Evolutionary conservation across 2,113 vertebrate genomes (phyloP).

Genomic region (Psammodynastes pulverulentus): DNA sequence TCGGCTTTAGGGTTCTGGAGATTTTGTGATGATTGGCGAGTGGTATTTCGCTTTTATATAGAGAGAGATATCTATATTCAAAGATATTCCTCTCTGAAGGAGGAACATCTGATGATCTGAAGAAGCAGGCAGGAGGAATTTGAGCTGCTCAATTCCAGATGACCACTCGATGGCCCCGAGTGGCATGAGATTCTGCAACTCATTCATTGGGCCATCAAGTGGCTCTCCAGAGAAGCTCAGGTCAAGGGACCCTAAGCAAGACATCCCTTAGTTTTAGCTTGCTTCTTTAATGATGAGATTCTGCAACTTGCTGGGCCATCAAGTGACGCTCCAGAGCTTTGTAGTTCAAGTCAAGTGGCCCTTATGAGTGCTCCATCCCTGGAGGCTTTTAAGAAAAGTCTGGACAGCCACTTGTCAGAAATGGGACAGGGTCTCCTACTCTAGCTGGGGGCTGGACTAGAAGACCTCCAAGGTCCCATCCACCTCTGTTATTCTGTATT

Average conservation of each 20-base stretch:
- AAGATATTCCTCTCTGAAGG: no score
- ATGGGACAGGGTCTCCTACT: neutral
- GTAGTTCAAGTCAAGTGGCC: neutral
- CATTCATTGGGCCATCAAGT: neutral
- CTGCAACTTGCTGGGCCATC: neutral
- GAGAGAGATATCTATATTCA: neutral
- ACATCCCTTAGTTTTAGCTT: neutral
- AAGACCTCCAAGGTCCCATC: neutral
- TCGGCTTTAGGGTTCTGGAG: no score
- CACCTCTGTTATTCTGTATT: neutral
- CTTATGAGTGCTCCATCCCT: neutral
- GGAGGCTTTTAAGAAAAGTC: neutral
- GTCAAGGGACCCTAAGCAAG: neutral
- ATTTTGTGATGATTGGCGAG: no score
- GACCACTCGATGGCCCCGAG: neutral
- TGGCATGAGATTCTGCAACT: neutral
- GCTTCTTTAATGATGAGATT: neutral
- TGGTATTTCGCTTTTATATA: no score
- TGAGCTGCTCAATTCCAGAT: neutral
- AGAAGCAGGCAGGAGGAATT: neutral
- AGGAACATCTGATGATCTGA: neutral
- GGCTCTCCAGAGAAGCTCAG: neutral
- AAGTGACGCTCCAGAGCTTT: neutral
- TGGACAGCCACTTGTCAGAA: neutral
- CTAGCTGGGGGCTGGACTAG: neutral